Evolutionary conservation across 2,888 invertebrate genomes (phyloP).

Genomic region (Gymnosoma rotundatum): DNA sequence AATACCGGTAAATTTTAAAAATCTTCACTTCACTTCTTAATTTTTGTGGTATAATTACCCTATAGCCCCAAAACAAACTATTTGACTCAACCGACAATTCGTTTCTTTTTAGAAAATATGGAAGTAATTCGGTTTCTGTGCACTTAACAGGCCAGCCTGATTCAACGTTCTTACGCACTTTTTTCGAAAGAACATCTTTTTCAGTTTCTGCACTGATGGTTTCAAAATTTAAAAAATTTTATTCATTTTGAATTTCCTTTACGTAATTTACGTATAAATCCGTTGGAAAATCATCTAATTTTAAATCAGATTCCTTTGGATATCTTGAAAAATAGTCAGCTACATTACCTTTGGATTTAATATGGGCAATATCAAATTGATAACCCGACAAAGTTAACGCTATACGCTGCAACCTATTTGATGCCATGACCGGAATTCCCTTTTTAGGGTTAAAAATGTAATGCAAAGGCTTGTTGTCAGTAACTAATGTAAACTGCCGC

Average conservation of each 20-base stretch:
- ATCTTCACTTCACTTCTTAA: slow-evolving; percentile 58
- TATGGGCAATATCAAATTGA: too few relatives aligned
- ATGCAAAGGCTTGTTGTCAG: slow-evolving; percentile 53
- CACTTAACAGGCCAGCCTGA: slow-evolving; percentile 43
- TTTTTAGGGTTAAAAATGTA: slow-evolving; percentile 55
- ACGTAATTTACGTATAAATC: slow-evolving; percentile 28
- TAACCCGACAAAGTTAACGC: too few relatives aligned
- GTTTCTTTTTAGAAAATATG: slow-evolving; percentile 43
- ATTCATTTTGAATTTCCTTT: background rate
- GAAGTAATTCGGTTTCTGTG: slow-evolving; percentile 32
- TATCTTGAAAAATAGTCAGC: slow-evolving; percentile 72
- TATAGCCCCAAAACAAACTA: slow-evolving; percentile 56
- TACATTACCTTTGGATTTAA: too few relatives aligned
- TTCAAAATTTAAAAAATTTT: slow-evolving; percentile 16
- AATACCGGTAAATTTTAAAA: slow-evolving; percentile 66
- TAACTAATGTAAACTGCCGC: slow-evolving; percentile 50
- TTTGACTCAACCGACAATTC: slow-evolving; percentile 55
- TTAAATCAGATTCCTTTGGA: slow-evolving; percentile 13
- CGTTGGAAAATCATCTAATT: background rate
- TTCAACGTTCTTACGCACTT: slow-evolving; percentile 17
- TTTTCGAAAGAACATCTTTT: slow-evolving; percentile 9
- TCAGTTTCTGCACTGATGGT: background rate
- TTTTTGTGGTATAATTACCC: slow-evolving; percentile 49
- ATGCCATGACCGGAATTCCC: slow-evolving; percentile 74
- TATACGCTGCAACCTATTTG: slow-evolving; percentile 71